These are phyloP conservation scores for Trachelus stipa DNA, from an alignment of 2,888 invertebrate species.

Conservation along the genomic window DNA sequence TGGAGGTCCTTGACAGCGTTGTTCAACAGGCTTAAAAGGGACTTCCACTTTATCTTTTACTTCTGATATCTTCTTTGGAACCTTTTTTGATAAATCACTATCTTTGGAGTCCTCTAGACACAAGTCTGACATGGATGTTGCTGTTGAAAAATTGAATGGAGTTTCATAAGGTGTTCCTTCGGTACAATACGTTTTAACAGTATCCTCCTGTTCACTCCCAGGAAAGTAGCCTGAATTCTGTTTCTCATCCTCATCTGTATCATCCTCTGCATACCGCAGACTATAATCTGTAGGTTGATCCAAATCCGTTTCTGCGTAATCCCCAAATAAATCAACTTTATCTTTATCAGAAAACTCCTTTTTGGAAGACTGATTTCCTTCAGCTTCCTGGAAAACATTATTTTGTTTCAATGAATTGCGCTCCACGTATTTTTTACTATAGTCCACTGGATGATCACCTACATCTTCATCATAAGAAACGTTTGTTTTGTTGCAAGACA, in stretches of 20 bases:
- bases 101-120: slow-evolving; percentile 67
- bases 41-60: slow-evolving; percentile 24
- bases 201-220: slow-evolving; percentile 73
- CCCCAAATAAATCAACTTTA: slow-evolving; percentile 66
- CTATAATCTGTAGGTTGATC: slow-evolving; percentile 95
- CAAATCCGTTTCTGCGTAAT: slow-evolving; percentile 90
- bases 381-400: slow-evolving; percentile 19
- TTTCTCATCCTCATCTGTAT: slow-evolving; percentile 72
- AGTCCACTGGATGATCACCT: slow-evolving; percentile 71
- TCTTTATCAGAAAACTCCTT: slow-evolving; percentile 50
- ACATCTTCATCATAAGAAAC: slow-evolving; percentile 50
- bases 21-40: slow-evolving; percentile 1
- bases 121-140: slow-evolving; percentile 90
- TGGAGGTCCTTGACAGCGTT: slow-evolving; percentile 15
- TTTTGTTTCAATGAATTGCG: slow-evolving; percentile 33
- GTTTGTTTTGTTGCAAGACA: not conserved
- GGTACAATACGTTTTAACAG: slow-evolving; percentile 90
- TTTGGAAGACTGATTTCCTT: slow-evolving; percentile 34
- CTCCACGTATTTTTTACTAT: slow-evolving; percentile 69
- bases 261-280: slow-evolving; percentile 87
- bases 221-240: slow-evolving; percentile 53
- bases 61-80: slow-evolving; percentile 37
- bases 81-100: slow-evolving; percentile 41
- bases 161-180: slow-evolving; percentile 91
- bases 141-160: slow-evolving; percentile 80